These are phyloP conservation scores for Cheumatopsyche charites DNA, from an alignment of 1,140 invertebrate species.

Conservation along the genomic window DNA sequence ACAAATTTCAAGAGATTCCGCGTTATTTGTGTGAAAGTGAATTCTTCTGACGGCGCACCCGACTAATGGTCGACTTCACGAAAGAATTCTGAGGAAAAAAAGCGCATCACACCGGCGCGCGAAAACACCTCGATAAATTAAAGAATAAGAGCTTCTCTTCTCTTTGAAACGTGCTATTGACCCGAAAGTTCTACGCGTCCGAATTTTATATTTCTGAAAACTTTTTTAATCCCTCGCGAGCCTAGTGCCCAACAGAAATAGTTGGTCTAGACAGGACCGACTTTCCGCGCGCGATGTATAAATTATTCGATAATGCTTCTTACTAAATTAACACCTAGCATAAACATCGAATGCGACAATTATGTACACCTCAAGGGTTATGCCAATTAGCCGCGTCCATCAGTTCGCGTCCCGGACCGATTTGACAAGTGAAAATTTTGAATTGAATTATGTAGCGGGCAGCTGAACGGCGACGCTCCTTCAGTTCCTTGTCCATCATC, in stretches of 20 bases:
- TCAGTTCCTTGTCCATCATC: conserved; percentile 18
- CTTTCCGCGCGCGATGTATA: too few relatives aligned
- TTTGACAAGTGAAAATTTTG: conserved; percentile 4
- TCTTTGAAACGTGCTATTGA: conserved; percentile 26
- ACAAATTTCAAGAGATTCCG: conserved; percentile 37
- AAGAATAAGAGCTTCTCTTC: conserved; percentile 30
- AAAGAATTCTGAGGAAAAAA: conserved; percentile 32
- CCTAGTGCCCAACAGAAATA: too few relatives aligned
- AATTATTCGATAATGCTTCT: too few relatives aligned
- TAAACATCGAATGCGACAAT: too few relatives aligned
- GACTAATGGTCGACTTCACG: conserved; percentile 37
- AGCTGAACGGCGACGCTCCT: conserved; percentile 1
- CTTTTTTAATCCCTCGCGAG: neutral
- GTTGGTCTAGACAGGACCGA: too few relatives aligned
- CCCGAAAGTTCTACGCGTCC: conserved; percentile 17
- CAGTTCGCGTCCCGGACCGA: neutral
- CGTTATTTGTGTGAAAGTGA: conserved; percentile 43
- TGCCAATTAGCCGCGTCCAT: conserved; percentile 20
- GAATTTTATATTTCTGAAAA: conserved; percentile 2
- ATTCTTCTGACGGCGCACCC: conserved; percentile 30
- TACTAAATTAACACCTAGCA: too few relatives aligned
- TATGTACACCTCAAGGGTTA: neutral
- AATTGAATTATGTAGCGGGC: conserved; percentile 7
- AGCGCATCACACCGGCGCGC: conserved; percentile 23
- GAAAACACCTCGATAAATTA: conserved; percentile 46